These are phyloP conservation scores for Apodemus speciosus DNA, from an alignment of 2,113 vertebrate genomes.

Conservation along the genomic window DNA sequence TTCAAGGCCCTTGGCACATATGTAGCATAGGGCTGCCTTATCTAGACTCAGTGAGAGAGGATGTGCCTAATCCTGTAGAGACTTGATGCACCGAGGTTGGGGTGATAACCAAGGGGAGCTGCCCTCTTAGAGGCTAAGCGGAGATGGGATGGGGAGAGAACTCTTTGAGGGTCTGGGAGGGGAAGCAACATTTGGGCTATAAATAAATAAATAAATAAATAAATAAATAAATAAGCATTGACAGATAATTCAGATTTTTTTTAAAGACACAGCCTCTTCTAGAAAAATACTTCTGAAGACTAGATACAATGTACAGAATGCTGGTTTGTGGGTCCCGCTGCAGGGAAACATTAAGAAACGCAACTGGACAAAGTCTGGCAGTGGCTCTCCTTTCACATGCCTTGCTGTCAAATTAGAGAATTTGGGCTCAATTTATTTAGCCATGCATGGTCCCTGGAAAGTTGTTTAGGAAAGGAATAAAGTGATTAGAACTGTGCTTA, in stretches of 20 bases:
- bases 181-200: too few relatives aligned
- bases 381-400: constrained; percentile 47
- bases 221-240: neutral
- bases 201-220: too few relatives aligned
- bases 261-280: constrained; percentile 50
- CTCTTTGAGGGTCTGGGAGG: too few relatives aligned
- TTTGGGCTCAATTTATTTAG: constrained; percentile 61
- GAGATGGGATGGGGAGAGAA: too few relatives aligned
- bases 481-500: constrained; percentile 70
- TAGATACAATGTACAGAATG: constrained; percentile 24
- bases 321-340: constrained; percentile 19
- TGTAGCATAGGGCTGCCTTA: too few relatives aligned
- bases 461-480: constrained; percentile 73
- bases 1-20: too few relatives aligned
- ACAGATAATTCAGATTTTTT: constrained; percentile 60
- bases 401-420: constrained; percentile 42
- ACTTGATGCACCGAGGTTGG: too few relatives aligned
- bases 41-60: too few relatives aligned
- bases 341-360: constrained; percentile 54
- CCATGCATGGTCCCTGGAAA: constrained; percentile 44
- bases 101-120: too few relatives aligned
- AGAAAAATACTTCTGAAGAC: constrained; percentile 60
- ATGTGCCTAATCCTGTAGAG: too few relatives aligned
- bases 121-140: too few relatives aligned
- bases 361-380: constrained; percentile 33